Evolutionary conservation across 2,888 invertebrate genomes (phyloP).

Genomic region (Epirrita christyi): DNA sequence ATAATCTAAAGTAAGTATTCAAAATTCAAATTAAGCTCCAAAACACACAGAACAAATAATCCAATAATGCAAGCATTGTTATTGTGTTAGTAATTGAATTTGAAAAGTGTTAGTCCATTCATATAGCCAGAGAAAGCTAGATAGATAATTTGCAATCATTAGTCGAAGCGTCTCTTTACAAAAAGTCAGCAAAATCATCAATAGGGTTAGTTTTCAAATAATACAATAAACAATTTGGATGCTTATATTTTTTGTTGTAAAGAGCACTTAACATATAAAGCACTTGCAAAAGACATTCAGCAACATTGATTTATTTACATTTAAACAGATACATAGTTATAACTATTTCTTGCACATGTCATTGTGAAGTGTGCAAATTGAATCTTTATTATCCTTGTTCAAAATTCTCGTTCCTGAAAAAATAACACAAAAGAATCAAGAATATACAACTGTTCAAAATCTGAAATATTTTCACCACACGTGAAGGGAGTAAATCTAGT

Average conservation of each 20-base stretch:
- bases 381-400: slow-evolving; percentile 3
- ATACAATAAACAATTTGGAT: background rate
- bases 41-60: slow-evolving; percentile 58
- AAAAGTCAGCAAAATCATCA: slow-evolving; percentile 10
- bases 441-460: slow-evolving; percentile 4
- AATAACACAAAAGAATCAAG: background rate
- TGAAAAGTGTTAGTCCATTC: slow-evolving; percentile 58
- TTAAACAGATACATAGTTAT: slow-evolving; percentile 45
- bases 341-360: slow-evolving; percentile 43
- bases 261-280: slow-evolving; percentile 77
- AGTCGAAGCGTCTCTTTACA: slow-evolving; percentile 63
- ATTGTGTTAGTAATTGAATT: slow-evolving; percentile 57
- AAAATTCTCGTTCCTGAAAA: slow-evolving; percentile 26
- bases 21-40: slow-evolving; percentile 53
- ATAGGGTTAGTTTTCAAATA: background rate
- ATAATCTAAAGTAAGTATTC: background rate
- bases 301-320: slow-evolving; percentile 64
- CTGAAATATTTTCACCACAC: slow-evolving; percentile 25
- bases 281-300: slow-evolving; percentile 74
- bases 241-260: slow-evolving; percentile 46
- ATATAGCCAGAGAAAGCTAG: slow-evolving; percentile 65
- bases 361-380: slow-evolving; percentile 52
- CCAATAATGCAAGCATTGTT: slow-evolving; percentile 69
- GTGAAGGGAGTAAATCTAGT: slow-evolving; percentile 46
- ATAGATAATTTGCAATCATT: slow-evolving; percentile 64